These are phyloP conservation scores for Brachypodius melanocephalos DNA, from an alignment of 2,113 vertebrate genomes.

Conservation along the genomic window DNA sequence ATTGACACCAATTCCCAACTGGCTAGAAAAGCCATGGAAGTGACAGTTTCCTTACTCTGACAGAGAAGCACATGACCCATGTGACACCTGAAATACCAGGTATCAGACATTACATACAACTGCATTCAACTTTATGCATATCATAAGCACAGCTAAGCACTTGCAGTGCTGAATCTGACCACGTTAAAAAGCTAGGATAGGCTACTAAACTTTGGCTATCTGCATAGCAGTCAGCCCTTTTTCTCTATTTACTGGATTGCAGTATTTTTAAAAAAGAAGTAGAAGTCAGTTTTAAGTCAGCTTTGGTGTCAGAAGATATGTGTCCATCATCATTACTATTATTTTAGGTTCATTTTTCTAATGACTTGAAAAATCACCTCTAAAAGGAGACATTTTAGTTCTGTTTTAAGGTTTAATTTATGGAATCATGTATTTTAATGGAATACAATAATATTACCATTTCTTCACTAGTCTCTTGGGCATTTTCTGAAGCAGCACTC, in stretches of 20 bases:
- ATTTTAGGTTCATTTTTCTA: not conserved
- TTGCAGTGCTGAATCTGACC: not conserved
- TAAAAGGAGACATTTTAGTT: not conserved
- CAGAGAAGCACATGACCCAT: not conserved
- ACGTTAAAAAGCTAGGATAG: not conserved
- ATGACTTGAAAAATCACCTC: not conserved
- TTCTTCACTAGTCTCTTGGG: conserved; percentile 85
- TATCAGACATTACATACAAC: not conserved
- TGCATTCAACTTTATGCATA: not conserved
- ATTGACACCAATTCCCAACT: not conserved
- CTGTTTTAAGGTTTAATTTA: not conserved
- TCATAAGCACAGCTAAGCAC: not conserved
- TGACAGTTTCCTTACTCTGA: not conserved
- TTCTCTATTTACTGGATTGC: not conserved
- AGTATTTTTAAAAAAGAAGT: not conserved
- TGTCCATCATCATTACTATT: not conserved
- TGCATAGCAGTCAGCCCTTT: not conserved
- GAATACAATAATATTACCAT: conserved; percentile 73
- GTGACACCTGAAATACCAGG: not conserved
- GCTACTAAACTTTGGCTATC: not conserved
- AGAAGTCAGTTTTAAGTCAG: not conserved
- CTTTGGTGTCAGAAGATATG: not conserved
- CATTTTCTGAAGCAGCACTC: conserved; percentile 91
- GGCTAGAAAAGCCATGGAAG: not conserved
- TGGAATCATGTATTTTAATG: not conserved